Conservation (phyloP, 2,888 invertebrate genomes). For the Nasonovia ribisnigri region DNA sequence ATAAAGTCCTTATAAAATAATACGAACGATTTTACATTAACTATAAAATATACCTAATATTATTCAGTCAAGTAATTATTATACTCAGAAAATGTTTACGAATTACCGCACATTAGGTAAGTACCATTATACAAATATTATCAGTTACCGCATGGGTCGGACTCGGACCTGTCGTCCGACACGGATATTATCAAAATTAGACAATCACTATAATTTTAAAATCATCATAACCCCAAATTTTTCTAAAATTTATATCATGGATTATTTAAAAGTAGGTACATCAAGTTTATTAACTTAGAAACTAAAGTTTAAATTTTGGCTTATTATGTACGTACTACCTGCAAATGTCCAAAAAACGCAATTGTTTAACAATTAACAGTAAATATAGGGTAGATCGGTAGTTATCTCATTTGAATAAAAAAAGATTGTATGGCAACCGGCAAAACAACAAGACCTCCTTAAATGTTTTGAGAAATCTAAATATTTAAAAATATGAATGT, state of each 20-base stretch:
- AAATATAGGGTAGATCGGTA: too few relatives aligned
- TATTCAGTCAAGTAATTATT: not conserved
- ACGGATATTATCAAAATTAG: not conserved
- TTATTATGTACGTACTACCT: not conserved
- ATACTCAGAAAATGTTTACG: not conserved
- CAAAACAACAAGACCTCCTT: not conserved
- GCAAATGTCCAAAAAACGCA: not conserved
- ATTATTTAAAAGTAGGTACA: not conserved
- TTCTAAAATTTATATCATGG: not conserved
- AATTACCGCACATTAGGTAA: not conserved
- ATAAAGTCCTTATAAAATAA: not conserved
- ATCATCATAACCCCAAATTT: too few relatives aligned
- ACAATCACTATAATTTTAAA: not conserved
- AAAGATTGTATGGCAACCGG: not conserved
- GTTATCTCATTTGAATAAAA: too few relatives aligned
- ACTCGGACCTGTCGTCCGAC: not conserved
- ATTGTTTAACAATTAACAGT: not conserved
- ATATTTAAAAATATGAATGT: not conserved
- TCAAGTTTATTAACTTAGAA: not conserved
- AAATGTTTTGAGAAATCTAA: not conserved
- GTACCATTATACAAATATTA: too few relatives aligned
- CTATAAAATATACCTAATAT: not conserved
- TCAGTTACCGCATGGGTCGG: not conserved
- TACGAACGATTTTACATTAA: not conserved
- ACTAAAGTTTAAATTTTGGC: not conserved